Evolutionary conservation across 2,797 vertebrate genomes (phyloP), one percentile per base, ranked within the genome.

Genomic region (Trematomus bernacchii): DNA sequence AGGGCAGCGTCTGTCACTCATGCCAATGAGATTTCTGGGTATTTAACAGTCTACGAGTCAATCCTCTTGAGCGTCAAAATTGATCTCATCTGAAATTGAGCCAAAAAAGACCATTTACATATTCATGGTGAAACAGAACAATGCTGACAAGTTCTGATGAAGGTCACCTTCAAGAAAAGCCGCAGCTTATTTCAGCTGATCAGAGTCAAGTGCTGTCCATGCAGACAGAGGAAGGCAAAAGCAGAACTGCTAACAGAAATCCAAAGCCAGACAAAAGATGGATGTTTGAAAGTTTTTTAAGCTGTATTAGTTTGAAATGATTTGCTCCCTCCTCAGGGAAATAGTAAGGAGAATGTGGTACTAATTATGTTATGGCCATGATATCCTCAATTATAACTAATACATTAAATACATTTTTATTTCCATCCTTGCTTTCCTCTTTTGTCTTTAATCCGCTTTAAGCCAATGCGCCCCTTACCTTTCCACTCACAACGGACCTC

Each of bases 61-160:
- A 76, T 88, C 73, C 86, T 66, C 71, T 66, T 73, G 76, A 73
- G 77, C 64, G 66, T 83, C 84, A 83, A 88, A 27, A 90, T 86
- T 88, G 84, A 89, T 91, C 86, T 88, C 58, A 83, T 86, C 88
- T 85, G 71, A 88, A 87, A 89, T 77, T 75, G 80, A 86, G 85
- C 79, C 82, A 89, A 86, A 93, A 91, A 86, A 78, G 71, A 80
- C 75, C 47, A 90, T 89, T 89, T 87, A 81, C 89, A 92, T 93
- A 94, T 92, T 91, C 89, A 93, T 92, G 84, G 64, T 65, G 73
- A 80, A 83, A 75, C 6, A 12, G 79, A 89, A 90, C 83, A 90
- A 87, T 79, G 82, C 82, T 83, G 85, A 84, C 79, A 77, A 77
- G 79, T 87, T 87, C 50, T 86, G 82, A 87, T 50, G 62, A 81